Percentiles rank a stretch among this genome's conserved stretches.
Conservation (phyloP, 2,888 invertebrate species). For the Hemithea aestivaria region DNA sequence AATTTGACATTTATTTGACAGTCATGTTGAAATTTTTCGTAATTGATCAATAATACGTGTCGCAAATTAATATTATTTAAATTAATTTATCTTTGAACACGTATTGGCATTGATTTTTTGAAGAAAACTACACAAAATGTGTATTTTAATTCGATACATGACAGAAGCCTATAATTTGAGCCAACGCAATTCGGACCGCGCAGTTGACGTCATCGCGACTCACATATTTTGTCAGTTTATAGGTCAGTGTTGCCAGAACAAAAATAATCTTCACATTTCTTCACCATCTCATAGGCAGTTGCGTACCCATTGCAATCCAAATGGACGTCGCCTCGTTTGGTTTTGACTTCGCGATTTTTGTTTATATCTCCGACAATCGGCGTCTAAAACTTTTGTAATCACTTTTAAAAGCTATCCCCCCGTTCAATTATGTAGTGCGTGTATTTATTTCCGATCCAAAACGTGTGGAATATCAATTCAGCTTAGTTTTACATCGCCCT, state of each 20-base stretch:
- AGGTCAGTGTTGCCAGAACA: conserved; percentile 57
- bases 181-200: conserved; percentile 28
- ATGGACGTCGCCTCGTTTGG: conserved; percentile 70
- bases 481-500: conserved; percentile 45
- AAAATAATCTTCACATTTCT: conserved; percentile 67
- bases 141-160: no score
- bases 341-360: conserved; percentile 65
- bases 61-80: no score
- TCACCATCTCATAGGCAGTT: conserved; percentile 67
- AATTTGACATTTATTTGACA: background rate
- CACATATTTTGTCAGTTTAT: conserved; percentile 25
- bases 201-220: conserved; percentile 19
- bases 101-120: no score
- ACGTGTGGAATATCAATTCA: conserved; percentile 55
- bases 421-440: conserved; percentile 64
- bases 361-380: conserved; percentile 75
- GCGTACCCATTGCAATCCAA: conserved; percentile 65
- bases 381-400: conserved; percentile 72
- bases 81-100: no score
- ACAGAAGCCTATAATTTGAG: no score
- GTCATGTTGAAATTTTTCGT: no score
- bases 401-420: conserved; percentile 62
- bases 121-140: no score
- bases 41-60: no score
- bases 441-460: conserved; percentile 51